phyloP scores from a whole-genome alignment of 2,888 invertebrate genomes.

The Coecobrya sp. region DNA sequence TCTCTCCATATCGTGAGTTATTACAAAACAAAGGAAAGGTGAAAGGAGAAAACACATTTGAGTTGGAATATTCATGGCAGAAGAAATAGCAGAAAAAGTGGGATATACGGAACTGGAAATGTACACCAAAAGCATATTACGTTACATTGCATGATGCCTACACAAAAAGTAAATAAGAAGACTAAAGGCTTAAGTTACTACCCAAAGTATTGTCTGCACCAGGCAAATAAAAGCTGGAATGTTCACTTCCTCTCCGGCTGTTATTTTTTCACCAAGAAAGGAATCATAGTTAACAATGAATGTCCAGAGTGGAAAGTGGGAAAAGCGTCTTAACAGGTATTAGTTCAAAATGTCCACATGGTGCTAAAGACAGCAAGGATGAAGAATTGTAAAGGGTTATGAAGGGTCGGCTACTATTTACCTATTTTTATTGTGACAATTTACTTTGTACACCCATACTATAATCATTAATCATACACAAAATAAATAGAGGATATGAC shows the following conservation, averaged over 20 bases:
- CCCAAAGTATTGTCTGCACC: not conserved
- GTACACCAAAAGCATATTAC: not conserved
- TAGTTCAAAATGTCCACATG: not conserved
- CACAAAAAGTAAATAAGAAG: constrained; percentile 27
- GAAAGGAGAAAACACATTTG: not conserved
- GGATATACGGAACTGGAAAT: not conserved
- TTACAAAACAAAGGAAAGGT: constrained; percentile 22
- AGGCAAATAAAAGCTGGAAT: not conserved
- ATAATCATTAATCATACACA: constrained; percentile 1
- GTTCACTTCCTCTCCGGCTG: not conserved
- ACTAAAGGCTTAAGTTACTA: constrained; percentile 36
- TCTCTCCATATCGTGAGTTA: constrained; percentile 16
- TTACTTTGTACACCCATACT: not conserved
- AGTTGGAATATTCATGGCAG: constrained; percentile 3
- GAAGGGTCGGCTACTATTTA: not conserved
- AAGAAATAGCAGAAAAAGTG: not conserved
- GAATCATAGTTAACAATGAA: not conserved
- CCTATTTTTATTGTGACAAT: not conserved
- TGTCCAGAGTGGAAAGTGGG: not conserved
- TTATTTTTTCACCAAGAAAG: not conserved
- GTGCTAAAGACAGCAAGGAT: not conserved
- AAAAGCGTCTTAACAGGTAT: constrained; percentile 8
- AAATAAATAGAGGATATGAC: not conserved
- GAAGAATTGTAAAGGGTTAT: no score
- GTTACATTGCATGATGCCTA: not conserved